These are phyloP conservation scores for Chaenogobius annularis DNA, from an alignment of 2,113 vertebrate species.

Conservation along the genomic window DNA sequence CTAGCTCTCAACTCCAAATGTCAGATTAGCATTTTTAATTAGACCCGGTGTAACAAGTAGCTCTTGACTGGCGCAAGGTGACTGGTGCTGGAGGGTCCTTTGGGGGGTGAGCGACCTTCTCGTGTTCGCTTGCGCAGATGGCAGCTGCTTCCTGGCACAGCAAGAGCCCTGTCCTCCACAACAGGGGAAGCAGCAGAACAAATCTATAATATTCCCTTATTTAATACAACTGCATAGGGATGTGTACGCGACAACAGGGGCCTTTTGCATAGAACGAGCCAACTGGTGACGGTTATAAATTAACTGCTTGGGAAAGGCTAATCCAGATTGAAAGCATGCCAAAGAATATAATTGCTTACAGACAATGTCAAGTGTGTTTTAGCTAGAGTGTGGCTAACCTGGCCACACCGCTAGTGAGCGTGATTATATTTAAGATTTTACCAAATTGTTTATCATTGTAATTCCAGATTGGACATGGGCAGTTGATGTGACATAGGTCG, in stretches of 20 bases:
- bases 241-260: background rate
- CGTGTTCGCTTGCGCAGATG: background rate
- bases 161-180: constrained; percentile 2
- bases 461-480: no score
- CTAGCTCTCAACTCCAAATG: background rate
- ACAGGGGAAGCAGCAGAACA: background rate
- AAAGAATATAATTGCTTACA: background rate
- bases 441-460: no score
- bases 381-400: background rate
- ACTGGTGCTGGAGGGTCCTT: background rate
- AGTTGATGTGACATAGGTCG: no score
- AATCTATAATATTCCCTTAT: constrained; percentile 4
- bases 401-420: background rate
- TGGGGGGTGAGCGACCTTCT: constrained; percentile 8
- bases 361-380: background rate
- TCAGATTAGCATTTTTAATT: constrained; percentile 19
- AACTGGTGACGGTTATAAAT: background rate
- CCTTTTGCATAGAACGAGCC: background rate
- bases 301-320: background rate
- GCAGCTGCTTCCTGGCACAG: constrained; percentile 1
- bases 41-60: background rate
- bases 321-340: background rate
- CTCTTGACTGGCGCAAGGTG: constrained; percentile 6
- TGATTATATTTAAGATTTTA: no score
- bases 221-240: background rate